Conservation (phyloP, 2,797 vertebrate genomes). For the Sparus aurata region DNA sequence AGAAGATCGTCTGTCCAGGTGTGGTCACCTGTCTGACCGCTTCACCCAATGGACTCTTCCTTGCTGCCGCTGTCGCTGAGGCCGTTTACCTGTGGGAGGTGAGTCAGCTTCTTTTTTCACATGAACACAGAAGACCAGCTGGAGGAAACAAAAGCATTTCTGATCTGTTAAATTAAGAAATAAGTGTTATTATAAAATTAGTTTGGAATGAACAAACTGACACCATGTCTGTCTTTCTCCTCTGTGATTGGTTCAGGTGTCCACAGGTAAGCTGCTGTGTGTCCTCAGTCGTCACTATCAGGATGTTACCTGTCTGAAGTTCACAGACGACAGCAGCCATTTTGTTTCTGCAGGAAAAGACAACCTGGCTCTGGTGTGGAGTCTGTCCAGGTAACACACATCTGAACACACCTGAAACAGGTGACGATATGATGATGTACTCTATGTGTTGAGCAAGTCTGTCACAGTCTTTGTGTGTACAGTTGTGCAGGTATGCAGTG, state of each 20-base stretch:
- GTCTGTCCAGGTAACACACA: constrained; percentile 88
- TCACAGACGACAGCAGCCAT: constrained; percentile 95
- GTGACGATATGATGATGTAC: too few relatives aligned
- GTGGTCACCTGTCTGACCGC: constrained; percentile 91
- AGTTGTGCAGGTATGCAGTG: too few relatives aligned
- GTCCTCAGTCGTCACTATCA: constrained; percentile 95
- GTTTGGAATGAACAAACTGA: not conserved
- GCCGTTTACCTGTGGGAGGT: constrained; percentile 97
- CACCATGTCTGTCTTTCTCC: not conserved
- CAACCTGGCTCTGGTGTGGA: constrained; percentile 94
- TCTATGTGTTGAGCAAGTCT: too few relatives aligned
- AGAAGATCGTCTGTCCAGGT: constrained; percentile 96
- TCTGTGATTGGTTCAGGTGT: constrained; percentile 79
- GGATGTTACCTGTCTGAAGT: constrained; percentile 92
- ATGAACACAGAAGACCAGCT: not conserved
- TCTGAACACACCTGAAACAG: not conserved
- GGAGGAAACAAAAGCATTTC: not conserved
- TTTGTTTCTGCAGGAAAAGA: constrained; percentile 95
- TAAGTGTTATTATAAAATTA: too few relatives aligned
- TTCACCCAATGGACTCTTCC: constrained; percentile 90
- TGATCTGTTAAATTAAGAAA: too few relatives aligned
- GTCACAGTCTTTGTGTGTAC: too few relatives aligned
- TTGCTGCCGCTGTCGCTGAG: constrained; percentile 91
- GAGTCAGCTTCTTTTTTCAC: constrained; percentile 36
- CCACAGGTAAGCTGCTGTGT: constrained; percentile 91